These are phyloP conservation scores for Pogoniulus pusillus DNA, from an alignment of 2,797 vertebrate genomes.

Conservation along the genomic window DNA sequence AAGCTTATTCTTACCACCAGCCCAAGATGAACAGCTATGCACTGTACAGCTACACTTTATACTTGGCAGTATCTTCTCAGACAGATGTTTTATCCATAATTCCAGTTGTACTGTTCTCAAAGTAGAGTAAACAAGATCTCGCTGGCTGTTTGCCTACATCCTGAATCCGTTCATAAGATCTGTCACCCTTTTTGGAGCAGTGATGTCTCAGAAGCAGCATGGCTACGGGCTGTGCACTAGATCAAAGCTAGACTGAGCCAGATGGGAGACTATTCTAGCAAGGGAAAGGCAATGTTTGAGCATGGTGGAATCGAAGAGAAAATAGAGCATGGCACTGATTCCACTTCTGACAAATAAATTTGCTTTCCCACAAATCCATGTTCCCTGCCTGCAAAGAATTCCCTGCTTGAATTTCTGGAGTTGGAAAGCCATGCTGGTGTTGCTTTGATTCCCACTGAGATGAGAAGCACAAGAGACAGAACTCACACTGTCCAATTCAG, in stretches of 20 bases:
- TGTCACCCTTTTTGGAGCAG: not conserved
- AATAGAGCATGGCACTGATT: not conserved
- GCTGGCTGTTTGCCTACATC: not conserved
- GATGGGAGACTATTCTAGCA: too few relatives aligned
- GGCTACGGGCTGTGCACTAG: too few relatives aligned
- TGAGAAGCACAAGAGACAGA: not conserved
- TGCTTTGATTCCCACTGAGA: conserved; percentile 7
- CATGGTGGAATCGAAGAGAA: not conserved
- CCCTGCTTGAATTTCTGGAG: not conserved
- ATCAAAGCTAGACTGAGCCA: too few relatives aligned
- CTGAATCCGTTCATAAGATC: not conserved
- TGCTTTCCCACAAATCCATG: not conserved
- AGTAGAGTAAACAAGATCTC: conserved; percentile 18
- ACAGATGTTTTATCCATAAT: conserved; percentile 15
- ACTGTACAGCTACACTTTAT: not conserved
- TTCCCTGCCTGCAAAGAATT: not conserved
- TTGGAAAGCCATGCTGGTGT: not conserved
- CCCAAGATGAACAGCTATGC: not conserved
- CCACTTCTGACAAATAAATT: not conserved
- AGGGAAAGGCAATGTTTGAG: not conserved
- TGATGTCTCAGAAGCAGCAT: too few relatives aligned
- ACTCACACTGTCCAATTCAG: not conserved
- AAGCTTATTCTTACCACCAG: not conserved
- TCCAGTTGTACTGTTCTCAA: not conserved
- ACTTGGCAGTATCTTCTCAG: not conserved